phyloP scores from a whole-genome alignment of 1,140 invertebrate species.

The Teleogryllus occipitalis region DNA sequence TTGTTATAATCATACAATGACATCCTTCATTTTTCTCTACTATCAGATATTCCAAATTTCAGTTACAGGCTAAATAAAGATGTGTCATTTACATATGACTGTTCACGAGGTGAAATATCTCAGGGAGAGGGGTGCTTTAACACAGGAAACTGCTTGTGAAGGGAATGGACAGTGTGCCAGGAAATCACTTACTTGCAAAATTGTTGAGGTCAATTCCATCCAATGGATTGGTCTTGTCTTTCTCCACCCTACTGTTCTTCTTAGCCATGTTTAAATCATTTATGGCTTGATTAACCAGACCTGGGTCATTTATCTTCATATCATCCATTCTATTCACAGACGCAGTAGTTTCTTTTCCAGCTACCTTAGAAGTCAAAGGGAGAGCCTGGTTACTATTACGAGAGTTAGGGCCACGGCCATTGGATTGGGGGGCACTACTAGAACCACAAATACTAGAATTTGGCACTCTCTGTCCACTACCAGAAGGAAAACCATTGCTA shows the following conservation, averaged over 20 bases:
- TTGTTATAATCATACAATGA: too few relatives aligned
- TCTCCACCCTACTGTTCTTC: conserved; percentile 40
- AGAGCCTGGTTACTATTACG: conserved; percentile 27
- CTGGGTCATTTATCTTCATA: conserved; percentile 47
- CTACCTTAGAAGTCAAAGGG: conserved; percentile 25
- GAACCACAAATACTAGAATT: conserved; percentile 7
- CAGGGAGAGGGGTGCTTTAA: not conserved
- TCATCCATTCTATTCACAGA: conserved; percentile 50
- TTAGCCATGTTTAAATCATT: conserved; percentile 40
- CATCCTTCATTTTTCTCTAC: too few relatives aligned
- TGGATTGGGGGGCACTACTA: conserved; percentile 8
- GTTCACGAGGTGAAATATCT: too few relatives aligned
- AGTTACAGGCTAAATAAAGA: too few relatives aligned
- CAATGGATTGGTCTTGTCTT: conserved; percentile 40
- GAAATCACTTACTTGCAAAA: conserved; percentile 41
- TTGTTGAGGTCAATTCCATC: conserved; percentile 47
- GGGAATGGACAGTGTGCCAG: conserved; percentile 2
- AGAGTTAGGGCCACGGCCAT: conserved; percentile 42
- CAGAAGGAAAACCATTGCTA: not conserved
- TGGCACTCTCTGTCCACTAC: conserved; percentile 16
- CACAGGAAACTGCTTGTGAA: conserved; percentile 21
- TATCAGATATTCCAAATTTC: too few relatives aligned
- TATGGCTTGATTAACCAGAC: conserved; percentile 47
- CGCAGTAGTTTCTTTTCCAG: conserved; percentile 33
- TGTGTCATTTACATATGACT: too few relatives aligned